Evolutionary conservation across 2,888 invertebrate species (phyloP).

Genomic region (Phasia obesa): DNA sequence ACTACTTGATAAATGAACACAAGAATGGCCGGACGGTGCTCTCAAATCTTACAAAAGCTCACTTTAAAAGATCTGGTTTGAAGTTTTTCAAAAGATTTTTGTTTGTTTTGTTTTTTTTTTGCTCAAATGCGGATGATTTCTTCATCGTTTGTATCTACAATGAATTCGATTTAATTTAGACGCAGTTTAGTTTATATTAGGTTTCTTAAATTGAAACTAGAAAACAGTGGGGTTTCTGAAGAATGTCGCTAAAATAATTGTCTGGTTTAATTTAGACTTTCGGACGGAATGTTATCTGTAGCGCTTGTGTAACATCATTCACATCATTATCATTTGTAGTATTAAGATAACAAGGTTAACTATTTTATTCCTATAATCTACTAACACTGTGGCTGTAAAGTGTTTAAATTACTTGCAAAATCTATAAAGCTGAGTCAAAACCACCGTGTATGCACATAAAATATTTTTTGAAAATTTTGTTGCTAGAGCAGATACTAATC

Average conservation of each 20-base stretch:
- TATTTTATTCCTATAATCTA: neutral
- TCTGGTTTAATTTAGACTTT: constrained; percentile 37
- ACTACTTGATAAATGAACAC: constrained; percentile 48
- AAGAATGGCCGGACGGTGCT: constrained; percentile 51
- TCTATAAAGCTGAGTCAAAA: too few species aligned
- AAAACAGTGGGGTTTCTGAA: constrained; percentile 49
- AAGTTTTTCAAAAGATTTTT: constrained; percentile 32
- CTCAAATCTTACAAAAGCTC: constrained; percentile 51
- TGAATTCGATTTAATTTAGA: constrained; percentile 52
- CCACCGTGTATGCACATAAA: too few species aligned
- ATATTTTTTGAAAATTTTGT: too few species aligned
- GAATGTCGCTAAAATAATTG: constrained; percentile 51
- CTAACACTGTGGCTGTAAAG: constrained; percentile 13
- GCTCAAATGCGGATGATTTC: constrained; percentile 69
- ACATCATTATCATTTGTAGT: constrained; percentile 27
- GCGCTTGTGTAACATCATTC: constrained; percentile 48
- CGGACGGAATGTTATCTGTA: constrained; percentile 48
- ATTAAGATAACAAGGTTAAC: constrained; percentile 42
- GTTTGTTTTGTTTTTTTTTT: constrained; percentile 19
- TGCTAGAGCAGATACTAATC: too few species aligned
- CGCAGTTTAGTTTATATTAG: constrained; percentile 13
- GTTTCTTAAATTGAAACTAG: constrained; percentile 18
- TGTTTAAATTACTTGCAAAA: too few species aligned
- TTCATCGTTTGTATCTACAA: constrained; percentile 61
- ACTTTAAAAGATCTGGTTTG: constrained; percentile 67